A percentile compares a stretch with the other conserved stretches of the same genome.
phyloP scores from a whole-genome alignment of 2,113 vertebrate species.

The Notothenia rossii region DNA sequence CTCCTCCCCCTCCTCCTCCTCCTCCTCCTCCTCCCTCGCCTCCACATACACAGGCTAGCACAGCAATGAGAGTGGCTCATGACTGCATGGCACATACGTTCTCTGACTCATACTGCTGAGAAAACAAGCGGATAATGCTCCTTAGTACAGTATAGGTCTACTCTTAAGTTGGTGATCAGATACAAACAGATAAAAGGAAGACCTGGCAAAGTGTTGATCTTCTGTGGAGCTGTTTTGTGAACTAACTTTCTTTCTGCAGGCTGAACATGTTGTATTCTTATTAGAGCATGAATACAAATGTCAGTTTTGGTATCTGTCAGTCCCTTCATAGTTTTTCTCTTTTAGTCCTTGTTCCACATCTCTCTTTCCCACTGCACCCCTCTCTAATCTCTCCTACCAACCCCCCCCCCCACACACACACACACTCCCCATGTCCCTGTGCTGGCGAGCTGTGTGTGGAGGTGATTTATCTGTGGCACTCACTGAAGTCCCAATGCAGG shows the following conservation, averaged over 20 bases:
- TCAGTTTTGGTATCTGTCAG: conserved; percentile 22
- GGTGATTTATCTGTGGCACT: conserved; percentile 90
- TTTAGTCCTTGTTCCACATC: conserved; percentile 41
- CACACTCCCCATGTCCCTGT: conserved; percentile 69
- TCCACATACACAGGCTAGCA: conserved; percentile 59
- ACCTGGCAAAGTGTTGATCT: conserved; percentile 6
- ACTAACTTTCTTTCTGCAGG: not conserved
- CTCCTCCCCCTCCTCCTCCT: conserved; percentile 58
- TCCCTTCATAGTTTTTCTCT: conserved; percentile 40
- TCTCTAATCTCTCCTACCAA: conserved; percentile 60
- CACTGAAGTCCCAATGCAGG: conserved; percentile 82
- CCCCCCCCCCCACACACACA: conserved; percentile 42
- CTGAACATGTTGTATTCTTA: not conserved
- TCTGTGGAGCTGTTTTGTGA: not conserved
- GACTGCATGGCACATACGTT: conserved; percentile 46
- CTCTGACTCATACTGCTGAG: conserved; percentile 40
- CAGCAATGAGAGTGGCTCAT: conserved; percentile 47
- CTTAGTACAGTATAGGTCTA: conserved; percentile 4
- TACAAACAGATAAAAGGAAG: conserved; percentile 14
- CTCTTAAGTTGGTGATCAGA: not conserved
- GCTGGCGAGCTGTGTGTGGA: conserved; percentile 77
- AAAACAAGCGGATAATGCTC: conserved; percentile 22
- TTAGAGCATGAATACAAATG: conserved; percentile 12
- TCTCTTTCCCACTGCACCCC: conserved; percentile 33
- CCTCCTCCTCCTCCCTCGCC: conserved; percentile 12